Evolutionary conservation across 1,140 invertebrate genomes (phyloP).

Genomic region (Drosophila prosaltans): DNA sequence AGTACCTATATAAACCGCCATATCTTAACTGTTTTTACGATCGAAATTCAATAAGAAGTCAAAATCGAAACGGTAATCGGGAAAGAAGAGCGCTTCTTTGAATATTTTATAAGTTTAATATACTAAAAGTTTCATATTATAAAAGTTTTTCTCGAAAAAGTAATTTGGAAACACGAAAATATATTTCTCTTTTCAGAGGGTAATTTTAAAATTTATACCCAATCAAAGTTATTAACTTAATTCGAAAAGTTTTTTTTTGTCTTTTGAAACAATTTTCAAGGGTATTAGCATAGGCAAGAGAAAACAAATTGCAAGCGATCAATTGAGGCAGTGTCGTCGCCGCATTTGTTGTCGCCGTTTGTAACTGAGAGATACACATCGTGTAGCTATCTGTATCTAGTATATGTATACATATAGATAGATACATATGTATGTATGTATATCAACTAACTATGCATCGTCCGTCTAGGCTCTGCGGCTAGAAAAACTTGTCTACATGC

Average conservation of each 20-base stretch:
- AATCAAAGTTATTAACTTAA: neutral
- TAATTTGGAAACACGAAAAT: no score
- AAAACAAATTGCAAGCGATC: slow-evolving; percentile 23
- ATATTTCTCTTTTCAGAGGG: no score
- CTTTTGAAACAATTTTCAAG: slow-evolving; percentile 7
- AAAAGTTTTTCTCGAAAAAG: no score
- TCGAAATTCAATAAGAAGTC: no score
- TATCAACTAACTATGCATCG: slow-evolving; percentile 24
- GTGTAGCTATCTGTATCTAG: slow-evolving; percentile 20
- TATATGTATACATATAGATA: slow-evolving; percentile 4
- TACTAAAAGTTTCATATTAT: no score
- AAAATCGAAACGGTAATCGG: no score
- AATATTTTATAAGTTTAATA: no score
- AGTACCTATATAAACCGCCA: no score
- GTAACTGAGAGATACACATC: slow-evolving; percentile 45
- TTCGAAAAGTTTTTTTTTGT: neutral
- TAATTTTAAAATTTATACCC: no score
- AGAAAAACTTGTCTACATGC: slow-evolving; percentile 75
- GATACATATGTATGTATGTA: neutral
- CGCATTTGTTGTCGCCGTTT: slow-evolving; percentile 17
- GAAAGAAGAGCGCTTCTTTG: no score
- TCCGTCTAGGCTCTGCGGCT: slow-evolving; percentile 11
- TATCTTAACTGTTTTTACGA: no score
- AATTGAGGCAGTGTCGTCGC: slow-evolving; percentile 19
- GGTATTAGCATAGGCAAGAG: slow-evolving; percentile 5